Percentiles rank a stretch among this genome's conserved stretches.
phyloP scores from a whole-genome alignment of 2,113 vertebrate species.

The Atrichornis clamosus region DNA sequence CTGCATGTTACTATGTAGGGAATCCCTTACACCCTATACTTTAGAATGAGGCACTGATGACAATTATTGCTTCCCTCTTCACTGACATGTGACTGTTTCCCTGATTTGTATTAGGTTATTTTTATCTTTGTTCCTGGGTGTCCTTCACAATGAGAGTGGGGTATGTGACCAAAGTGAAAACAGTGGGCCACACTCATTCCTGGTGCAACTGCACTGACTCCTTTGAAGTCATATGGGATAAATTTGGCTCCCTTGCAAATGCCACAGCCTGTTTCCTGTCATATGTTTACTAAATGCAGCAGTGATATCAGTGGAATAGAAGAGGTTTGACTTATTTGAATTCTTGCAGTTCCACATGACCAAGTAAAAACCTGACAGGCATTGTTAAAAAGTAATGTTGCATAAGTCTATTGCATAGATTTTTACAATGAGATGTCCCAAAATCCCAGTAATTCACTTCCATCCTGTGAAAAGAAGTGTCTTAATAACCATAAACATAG shows the following conservation, averaged over 20 bases:
- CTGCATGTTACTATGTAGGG: background rate
- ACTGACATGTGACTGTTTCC: background rate
- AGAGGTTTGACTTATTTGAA: constrained; percentile 6
- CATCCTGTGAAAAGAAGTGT: background rate
- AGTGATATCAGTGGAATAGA: constrained; percentile 49
- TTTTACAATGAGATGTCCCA: background rate
- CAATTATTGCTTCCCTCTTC: background rate
- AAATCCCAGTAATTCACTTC: background rate
- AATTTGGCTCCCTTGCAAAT: constrained; percentile 54
- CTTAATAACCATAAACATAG: background rate
- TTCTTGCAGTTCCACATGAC: background rate
- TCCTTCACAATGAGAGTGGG: constrained; percentile 13
- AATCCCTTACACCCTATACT: background rate
- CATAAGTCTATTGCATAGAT: background rate
- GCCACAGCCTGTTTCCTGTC: constrained; percentile 39
- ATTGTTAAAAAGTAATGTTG: background rate
- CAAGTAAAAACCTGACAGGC: background rate
- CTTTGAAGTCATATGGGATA: background rate
- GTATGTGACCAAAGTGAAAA: background rate
- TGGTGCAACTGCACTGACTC: background rate
- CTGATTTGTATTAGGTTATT: constrained; percentile 33
- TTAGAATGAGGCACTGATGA: background rate
- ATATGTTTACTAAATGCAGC: constrained; percentile 61
- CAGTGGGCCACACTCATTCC: background rate
- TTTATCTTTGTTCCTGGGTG: constrained; percentile 38